A percentile compares a stretch with the other conserved stretches of the same genome.
These are phyloP conservation scores for Lagria hirta DNA, from an alignment of 2,888 invertebrate species.

Conservation along the genomic window DNA sequence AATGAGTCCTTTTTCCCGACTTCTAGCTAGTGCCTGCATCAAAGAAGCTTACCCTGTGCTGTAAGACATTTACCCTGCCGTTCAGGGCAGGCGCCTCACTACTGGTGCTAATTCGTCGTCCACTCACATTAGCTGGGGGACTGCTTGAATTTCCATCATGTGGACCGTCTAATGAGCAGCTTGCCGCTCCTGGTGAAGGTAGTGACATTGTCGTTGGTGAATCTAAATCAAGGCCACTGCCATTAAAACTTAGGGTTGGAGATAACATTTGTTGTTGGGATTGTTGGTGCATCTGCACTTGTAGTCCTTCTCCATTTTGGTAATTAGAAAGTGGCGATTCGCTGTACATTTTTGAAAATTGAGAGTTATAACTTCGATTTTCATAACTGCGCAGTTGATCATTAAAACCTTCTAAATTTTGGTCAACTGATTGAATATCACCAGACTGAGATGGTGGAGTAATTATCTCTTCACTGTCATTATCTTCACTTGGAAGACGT, in stretches of 20 bases:
- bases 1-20: neutral
- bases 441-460: slow-evolving; percentile 70
- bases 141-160: slow-evolving; percentile 64
- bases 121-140: slow-evolving; percentile 70
- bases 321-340: slow-evolving; percentile 53
- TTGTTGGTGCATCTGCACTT: slow-evolving; percentile 66
- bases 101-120: slow-evolving; percentile 62
- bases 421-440: slow-evolving; percentile 55
- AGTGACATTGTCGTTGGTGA: slow-evolving; percentile 73
- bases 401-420: slow-evolving; percentile 71
- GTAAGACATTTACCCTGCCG: slow-evolving; percentile 71
- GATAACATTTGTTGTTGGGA: slow-evolving; percentile 50
- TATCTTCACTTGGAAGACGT: slow-evolving; percentile 62
- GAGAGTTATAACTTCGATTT: slow-evolving; percentile 43
- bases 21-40: slow-evolving; percentile 52
- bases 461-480: slow-evolving; percentile 64
- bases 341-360: slow-evolving; percentile 52
- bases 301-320: slow-evolving; percentile 49
- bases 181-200: slow-evolving; percentile 77
- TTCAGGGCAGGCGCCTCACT: slow-evolving; percentile 58
- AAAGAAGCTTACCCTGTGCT: slow-evolving; percentile 81
- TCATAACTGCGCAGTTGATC: slow-evolving; percentile 65
- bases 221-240: slow-evolving; percentile 67
- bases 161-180: slow-evolving; percentile 66
- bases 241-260: slow-evolving; percentile 63